Base-by-base conservation (phyloP, 2,113 vertebrate genomes). In the Perca schrenkii region DNA sequence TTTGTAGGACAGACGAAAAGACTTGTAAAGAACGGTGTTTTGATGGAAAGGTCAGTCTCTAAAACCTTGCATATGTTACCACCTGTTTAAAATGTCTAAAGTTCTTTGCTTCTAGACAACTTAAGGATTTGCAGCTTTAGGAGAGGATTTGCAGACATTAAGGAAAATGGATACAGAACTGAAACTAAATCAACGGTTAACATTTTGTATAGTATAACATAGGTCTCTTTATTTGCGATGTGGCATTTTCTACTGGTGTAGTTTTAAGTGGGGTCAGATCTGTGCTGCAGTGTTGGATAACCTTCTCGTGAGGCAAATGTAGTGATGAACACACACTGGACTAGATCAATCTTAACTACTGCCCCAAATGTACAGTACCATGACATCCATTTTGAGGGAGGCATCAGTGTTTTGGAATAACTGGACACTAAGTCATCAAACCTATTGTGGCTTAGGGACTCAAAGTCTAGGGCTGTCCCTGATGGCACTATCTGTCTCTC, bases 1-100 rank as follows among this genome's bases (percentile, higher is more conserved):
- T 96, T 76, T 96, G 94, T 65, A 16, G 82, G n/a, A 61, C 89
- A 5, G 0, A 22, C 5, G 88, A 89, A 22, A 88, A 54, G 14
- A 43, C 8, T 0, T 96, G 95, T 77, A 47, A 73, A 4, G 82
- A 94, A 70, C 82, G 36, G 0, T 95, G 95, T 87, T 95, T 95
- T 86, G 92, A 92, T 89, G 82, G 85, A 67, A 80, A 79, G 81
- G 93, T 93, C 43, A 84, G 54, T 65, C 0, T 2, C 0, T 43
- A 34, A 57, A 57, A 63, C 2, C 1, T 21, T 36, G 0, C 1
- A 31, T 8, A 53, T 54, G 8, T 25, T 0, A 0, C 0, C 1
- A 47, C 0, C 5, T 22, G 0, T 47, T 54, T 11, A 4, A 28
- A 40, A 75, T 6, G 14, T 50, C 46, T 85, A 65, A 0, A 5